These are phyloP conservation scores for Epizoanthus fatuus DNA, from an alignment of 92 coral and sea anemone species.

Conservation along the genomic window DNA sequence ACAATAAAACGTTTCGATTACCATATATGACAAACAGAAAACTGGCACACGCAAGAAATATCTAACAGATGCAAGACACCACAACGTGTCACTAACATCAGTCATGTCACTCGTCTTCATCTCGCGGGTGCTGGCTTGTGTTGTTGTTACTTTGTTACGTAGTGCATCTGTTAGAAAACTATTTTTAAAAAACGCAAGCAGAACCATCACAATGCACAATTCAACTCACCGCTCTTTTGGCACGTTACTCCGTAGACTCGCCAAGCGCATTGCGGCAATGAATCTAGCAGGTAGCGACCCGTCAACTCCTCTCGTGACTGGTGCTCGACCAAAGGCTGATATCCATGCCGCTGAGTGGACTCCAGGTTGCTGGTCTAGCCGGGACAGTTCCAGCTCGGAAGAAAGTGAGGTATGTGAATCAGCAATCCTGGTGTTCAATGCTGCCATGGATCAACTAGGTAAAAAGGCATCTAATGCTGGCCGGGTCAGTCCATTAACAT, in stretches of 20 bases:
- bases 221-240: slow-evolving; percentile 6
- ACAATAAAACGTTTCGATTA: background rate
- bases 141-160: background rate
- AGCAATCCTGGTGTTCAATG: too few relatives aligned
- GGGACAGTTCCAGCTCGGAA: slow-evolving; percentile 41
- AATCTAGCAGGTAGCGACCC: slow-evolving; percentile 36
- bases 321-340: slow-evolving; percentile 1
- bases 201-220: slow-evolving; percentile 11
- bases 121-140: slow-evolving; percentile 1
- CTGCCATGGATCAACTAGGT: too few relatives aligned
- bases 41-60: too few relatives aligned
- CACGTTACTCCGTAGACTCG: slow-evolving; percentile 7
- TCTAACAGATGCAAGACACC: too few relatives aligned
- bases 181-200: background rate
- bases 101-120: background rate
- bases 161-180: slow-evolving; percentile 17
- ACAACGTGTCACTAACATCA: background rate
- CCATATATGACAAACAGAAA: slow-evolving; percentile 2
- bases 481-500: too few relatives aligned
- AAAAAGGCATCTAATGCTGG: too few relatives aligned
- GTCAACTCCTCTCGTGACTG: slow-evolving; percentile 32
- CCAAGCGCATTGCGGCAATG: slow-evolving; percentile 48
- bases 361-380: slow-evolving; percentile 30
- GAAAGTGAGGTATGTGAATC: too few relatives aligned
- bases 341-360: slow-evolving; percentile 40